phyloP scores from a whole-genome alignment of 2,888 invertebrate species.

The Drosophila leonis region DNA sequence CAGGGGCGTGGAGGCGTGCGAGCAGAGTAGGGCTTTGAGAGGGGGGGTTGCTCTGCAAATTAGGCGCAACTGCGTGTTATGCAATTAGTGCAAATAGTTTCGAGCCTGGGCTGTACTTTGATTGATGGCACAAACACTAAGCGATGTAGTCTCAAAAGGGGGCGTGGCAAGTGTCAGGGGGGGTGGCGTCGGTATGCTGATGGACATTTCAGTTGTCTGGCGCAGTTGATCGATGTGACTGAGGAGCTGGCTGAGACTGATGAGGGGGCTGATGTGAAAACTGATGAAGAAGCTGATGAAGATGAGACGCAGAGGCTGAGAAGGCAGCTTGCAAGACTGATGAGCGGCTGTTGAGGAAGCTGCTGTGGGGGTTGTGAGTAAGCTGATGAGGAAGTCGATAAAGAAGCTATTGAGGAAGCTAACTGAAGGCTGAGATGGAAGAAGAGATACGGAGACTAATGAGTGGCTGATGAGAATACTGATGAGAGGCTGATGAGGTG shows the following conservation, averaged over 20 bases:
- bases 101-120: constrained; percentile 38
- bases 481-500: neutral
- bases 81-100: constrained; percentile 74
- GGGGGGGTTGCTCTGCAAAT: constrained; percentile 37
- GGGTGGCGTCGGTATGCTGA: neutral
- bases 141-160: neutral
- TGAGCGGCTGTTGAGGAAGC: neutral
- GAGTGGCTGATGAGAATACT: neutral
- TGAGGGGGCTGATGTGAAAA: neutral
- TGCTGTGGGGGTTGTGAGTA: no score
- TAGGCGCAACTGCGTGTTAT: constrained; percentile 57
- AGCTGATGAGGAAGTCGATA: no score
- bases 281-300: no score
- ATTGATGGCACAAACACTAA: constrained; percentile 65
- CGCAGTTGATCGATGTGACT: constrained; percentile 44
- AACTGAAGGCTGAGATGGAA: no score
- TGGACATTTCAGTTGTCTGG: neutral
- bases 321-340: neutral
- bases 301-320: neutral
- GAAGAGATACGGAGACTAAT: neutral
- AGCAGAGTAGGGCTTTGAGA: neutral
- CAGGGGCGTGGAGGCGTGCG: neutral
- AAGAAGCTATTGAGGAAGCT: no score
- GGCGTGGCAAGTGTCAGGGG: neutral
- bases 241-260: neutral